phyloP scores from a whole-genome alignment of 2,888 invertebrate genomes.

The Steinernema carpocapsae region DNA sequence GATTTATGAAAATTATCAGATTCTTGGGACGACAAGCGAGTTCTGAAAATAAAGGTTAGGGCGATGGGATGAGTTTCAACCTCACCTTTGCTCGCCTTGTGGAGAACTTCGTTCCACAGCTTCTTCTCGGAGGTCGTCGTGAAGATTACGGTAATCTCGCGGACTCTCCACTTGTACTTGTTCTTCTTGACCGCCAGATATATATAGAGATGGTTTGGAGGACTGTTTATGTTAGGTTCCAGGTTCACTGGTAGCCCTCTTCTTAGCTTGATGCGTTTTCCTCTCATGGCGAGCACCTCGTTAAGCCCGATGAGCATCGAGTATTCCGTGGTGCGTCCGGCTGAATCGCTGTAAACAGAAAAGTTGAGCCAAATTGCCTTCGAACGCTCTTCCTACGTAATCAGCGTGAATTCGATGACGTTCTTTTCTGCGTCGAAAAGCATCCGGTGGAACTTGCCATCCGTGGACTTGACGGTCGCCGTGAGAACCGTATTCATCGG shows the following conservation, averaged over 20 bases:
- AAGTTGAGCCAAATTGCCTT: not conserved
- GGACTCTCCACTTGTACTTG: constrained; percentile 63
- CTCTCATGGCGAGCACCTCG: constrained; percentile 46
- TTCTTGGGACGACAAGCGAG: constrained; percentile 75
- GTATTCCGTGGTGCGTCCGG: constrained; percentile 40
- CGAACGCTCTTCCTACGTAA: constrained; percentile 47
- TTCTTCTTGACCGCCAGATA: constrained; percentile 65
- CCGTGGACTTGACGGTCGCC: constrained; percentile 40
- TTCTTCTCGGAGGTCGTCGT: constrained; percentile 55
- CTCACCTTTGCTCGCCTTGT: constrained; percentile 42
- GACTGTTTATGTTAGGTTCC: constrained; percentile 36
- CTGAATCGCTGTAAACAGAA: constrained; percentile 36
- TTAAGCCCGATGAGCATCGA: constrained; percentile 41
- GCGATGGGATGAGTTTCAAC: not conserved
- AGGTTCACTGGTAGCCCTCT: constrained; percentile 46
- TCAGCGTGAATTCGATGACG: constrained; percentile 53
- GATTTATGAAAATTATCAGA: constrained; percentile 82
- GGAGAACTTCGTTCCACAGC: constrained; percentile 45
- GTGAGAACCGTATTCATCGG: constrained; percentile 33
- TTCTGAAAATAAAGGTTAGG: constrained; percentile 43
- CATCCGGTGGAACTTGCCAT: constrained; percentile 57
- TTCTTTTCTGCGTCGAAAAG: constrained; percentile 55
- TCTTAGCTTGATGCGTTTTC: constrained; percentile 44
- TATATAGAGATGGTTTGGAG: constrained; percentile 57
- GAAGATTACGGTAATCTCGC: constrained; percentile 51